Evolutionary conservation across 1,140 invertebrate species (phyloP).

Genomic region (Lordiphosa clarofinis): DNA sequence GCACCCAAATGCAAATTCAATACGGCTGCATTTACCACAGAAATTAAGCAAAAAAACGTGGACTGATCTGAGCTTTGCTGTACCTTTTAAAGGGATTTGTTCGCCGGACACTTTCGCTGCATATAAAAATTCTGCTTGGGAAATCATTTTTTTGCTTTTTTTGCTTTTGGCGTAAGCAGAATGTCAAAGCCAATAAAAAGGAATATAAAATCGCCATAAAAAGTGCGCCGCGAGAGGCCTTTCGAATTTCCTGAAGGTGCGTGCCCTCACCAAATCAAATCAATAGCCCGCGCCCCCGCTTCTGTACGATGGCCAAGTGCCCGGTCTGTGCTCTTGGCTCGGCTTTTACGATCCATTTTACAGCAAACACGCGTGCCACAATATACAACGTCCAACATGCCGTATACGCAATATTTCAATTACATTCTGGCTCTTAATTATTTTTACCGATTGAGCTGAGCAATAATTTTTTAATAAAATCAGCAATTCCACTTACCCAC

Average conservation of each 20-base stretch:
- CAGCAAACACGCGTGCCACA: slow-evolving; percentile 36
- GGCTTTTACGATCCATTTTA: slow-evolving; percentile 36
- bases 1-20: slow-evolving; percentile 34
- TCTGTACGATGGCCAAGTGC: slow-evolving; percentile 5
- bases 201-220: slow-evolving; percentile 55
- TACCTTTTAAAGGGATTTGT: slow-evolving; percentile 8
- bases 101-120: slow-evolving; percentile 12
- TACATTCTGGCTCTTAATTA: slow-evolving; percentile 35
- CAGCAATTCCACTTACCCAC: slow-evolving; percentile 2
- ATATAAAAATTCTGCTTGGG: slow-evolving; percentile 27
- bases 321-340: slow-evolving; percentile 11
- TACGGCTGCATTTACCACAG: neutral
- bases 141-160: slow-evolving; percentile 53
- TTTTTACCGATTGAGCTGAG: slow-evolving; percentile 11
- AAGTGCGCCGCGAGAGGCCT: slow-evolving; percentile 29
- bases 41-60: neutral
- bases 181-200: slow-evolving; percentile 55
- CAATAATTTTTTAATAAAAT: slow-evolving; percentile 5
- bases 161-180: slow-evolving; percentile 51
- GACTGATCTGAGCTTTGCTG: neutral
- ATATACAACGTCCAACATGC: slow-evolving; percentile 38
- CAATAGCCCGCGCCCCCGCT: slow-evolving; percentile 30
- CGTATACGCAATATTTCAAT: slow-evolving; percentile 57
- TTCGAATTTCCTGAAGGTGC: slow-evolving; percentile 38
- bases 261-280: slow-evolving; percentile 40